These are phyloP conservation scores for Synergus japonicus DNA, from an alignment of 2,888 invertebrate genomes.

Conservation along the genomic window DNA sequence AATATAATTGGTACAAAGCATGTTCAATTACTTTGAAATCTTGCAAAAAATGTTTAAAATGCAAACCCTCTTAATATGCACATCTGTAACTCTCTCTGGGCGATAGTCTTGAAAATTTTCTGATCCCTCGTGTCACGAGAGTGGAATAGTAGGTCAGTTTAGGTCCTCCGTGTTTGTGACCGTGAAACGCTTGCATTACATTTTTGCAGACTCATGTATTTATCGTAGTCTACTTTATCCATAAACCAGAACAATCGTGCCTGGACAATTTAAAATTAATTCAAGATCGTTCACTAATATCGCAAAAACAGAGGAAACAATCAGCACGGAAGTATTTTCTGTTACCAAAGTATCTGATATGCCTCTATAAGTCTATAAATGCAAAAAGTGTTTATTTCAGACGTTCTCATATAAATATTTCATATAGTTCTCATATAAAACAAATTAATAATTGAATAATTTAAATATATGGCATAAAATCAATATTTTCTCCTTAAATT, in stretches of 20 bases:
- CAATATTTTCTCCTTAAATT: no score
- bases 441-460: no score
- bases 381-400: no score
- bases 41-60: not conserved
- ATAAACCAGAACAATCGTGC: not conserved
- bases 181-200: not conserved
- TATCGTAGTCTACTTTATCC: not conserved
- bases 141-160: not conserved
- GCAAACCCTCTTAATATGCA: not conserved
- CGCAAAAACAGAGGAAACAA: not conserved
- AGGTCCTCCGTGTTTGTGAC: not conserved
- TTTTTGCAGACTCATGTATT: slow-evolving; percentile 2
- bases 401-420: no score
- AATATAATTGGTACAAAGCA: not conserved
- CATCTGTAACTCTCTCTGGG: slow-evolving; percentile 2
- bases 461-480: no score
- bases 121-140: not conserved
- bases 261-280: not conserved
- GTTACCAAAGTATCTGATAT: no score
- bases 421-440: no score
- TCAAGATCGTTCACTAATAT: not conserved
- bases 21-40: not conserved
- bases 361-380: no score
- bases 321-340: not conserved
- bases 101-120: slow-evolving; percentile 1